A percentile compares a stretch with the other conserved stretches of the same genome.
These are phyloP conservation scores for Pollenia angustigena DNA, from an alignment of 2,888 invertebrate genomes.

Conservation along the genomic window DNA sequence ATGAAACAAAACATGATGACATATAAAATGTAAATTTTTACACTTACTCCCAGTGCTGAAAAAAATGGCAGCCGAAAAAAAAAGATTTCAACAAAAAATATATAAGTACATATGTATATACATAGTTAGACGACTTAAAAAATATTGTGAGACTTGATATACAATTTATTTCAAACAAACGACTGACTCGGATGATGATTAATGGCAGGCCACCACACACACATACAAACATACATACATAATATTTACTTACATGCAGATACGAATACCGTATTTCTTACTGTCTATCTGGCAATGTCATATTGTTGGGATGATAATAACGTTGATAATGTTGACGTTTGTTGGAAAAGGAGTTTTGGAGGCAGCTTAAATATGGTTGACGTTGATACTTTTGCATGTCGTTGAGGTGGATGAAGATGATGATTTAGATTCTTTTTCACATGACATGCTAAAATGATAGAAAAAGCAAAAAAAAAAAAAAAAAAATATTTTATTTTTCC, in stretches of 20 bases:
- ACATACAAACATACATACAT: neutral
- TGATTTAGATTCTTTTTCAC: conserved; percentile 34
- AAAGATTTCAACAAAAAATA: conserved; percentile 1
- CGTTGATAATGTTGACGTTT: neutral
- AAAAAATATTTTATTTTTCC: conserved; percentile 7
- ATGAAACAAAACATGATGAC: conserved; percentile 49
- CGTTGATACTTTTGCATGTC: neutral
- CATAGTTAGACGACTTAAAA: conserved; percentile 48
- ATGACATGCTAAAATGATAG: conserved; percentile 47
- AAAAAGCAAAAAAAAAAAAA: conserved; percentile 23
- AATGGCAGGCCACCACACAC: conserved; percentile 50
- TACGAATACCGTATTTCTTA: neutral
- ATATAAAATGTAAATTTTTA: conserved; percentile 70
- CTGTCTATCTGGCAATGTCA: conserved; percentile 15
- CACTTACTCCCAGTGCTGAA: conserved; percentile 49
- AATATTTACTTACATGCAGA: neutral
- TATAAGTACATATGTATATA: too few relatives aligned
- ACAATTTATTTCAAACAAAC: conserved; percentile 47
- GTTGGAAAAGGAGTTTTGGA: conserved; percentile 1
- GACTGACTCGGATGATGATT: conserved; percentile 59
- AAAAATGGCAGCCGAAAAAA: conserved; percentile 8
- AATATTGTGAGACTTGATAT: conserved; percentile 38
- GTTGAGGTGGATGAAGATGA: conserved; percentile 27
- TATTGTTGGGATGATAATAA: neutral
- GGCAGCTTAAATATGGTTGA: neutral